Conservation (phyloP, 2,113 vertebrate species). For the Labrus mixtus region DNA sequence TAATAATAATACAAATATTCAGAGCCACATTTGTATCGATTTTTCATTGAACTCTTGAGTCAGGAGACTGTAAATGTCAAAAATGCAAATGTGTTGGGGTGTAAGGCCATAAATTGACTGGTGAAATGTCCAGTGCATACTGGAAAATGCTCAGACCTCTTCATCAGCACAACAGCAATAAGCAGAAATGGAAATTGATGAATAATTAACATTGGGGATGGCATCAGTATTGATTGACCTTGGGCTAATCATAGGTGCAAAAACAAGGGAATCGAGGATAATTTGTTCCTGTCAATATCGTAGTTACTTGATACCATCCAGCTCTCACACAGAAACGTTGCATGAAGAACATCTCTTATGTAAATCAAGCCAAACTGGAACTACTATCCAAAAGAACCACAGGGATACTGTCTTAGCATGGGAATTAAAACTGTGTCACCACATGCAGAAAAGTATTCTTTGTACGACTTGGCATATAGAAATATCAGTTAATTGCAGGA, state of each 20-base stretch:
- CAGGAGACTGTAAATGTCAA: constrained; percentile 2
- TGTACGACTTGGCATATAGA: background rate
- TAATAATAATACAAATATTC: constrained; percentile 1
- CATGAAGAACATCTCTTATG: background rate
- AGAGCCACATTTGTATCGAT: background rate
- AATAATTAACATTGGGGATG: constrained; percentile 29
- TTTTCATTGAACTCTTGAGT: constrained; percentile 23
- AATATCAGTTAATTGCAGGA: no score
- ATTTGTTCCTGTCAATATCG: constrained; percentile 17
- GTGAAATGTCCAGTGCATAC: background rate
- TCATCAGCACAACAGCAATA: constrained; percentile 25
- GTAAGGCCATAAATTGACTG: constrained; percentile 5
- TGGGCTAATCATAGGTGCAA: constrained; percentile 10
- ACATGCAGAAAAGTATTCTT: background rate
- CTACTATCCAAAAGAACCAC: background rate
- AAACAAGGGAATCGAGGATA: constrained; percentile 1
- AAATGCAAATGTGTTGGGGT: constrained; percentile 14
- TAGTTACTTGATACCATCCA: constrained; percentile 1
- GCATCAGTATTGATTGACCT: constrained; percentile 41
- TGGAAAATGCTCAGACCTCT: background rate
- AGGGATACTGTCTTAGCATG: background rate
- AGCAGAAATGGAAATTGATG: constrained; percentile 19
- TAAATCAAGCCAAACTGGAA: background rate
- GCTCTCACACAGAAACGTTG: background rate
- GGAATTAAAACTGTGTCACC: background rate